phyloP scores from a whole-genome alignment of 2,113 vertebrate genomes.

The Coregonus clupeaformis region DNA sequence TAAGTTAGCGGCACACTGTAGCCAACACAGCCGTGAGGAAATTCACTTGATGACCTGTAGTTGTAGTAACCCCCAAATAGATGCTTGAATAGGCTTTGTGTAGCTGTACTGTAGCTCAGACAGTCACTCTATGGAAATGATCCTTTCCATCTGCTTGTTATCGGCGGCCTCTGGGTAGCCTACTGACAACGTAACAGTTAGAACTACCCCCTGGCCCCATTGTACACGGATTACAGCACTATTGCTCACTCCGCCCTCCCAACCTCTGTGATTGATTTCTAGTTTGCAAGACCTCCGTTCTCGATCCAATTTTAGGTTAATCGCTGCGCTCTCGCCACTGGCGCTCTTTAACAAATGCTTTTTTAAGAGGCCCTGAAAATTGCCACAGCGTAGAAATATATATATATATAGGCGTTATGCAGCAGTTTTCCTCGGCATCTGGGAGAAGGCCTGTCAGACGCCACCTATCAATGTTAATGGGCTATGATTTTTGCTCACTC shows the following conservation, averaged over 20 bases:
- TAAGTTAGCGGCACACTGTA: too few relatives aligned
- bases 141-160: conserved; percentile 27
- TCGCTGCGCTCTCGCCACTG: not conserved
- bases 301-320: conserved; percentile 32
- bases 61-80: not conserved
- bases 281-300: conserved; percentile 24
- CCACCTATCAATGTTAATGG: conserved; percentile 49
- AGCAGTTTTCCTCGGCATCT: conserved; percentile 14
- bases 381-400: conserved; percentile 11
- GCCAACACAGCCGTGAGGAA: not conserved
- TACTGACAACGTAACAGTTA: conserved; percentile 21
- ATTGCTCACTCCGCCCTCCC: conserved; percentile 12
- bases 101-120: not conserved
- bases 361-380: conserved; percentile 23
- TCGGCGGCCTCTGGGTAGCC: conserved; percentile 20
- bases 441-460: conserved; percentile 28
- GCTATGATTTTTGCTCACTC: conserved; percentile 44
- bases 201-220: conserved; percentile 22
- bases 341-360: conserved; percentile 1
- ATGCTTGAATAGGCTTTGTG: not conserved
- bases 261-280: not conserved
- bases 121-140: conserved; percentile 18
- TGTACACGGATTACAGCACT: conserved; percentile 11
- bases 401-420: not conserved
- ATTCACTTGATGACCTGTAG: not conserved